A percentile compares a stretch with the other conserved stretches of the same genome.
Evolutionary conservation across 2,888 invertebrate species (phyloP).

Genomic region (Troilus luridus): DNA sequence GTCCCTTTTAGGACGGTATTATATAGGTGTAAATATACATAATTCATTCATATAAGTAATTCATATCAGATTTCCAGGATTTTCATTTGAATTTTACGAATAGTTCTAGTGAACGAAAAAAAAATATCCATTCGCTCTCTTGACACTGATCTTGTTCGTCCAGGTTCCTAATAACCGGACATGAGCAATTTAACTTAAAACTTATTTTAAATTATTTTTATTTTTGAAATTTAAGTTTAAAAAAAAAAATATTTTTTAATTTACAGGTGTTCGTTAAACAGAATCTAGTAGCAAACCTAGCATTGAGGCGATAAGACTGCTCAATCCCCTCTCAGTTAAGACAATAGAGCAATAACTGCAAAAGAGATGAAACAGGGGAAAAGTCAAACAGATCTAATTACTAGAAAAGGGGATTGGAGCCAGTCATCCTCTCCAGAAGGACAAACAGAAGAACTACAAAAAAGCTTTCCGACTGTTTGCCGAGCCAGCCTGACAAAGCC

Average conservation of each 20-base stretch:
- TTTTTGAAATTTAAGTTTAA: neutral
- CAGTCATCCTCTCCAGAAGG: slow-evolving; percentile 22
- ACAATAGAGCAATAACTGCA: neutral
- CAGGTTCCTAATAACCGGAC: too few species aligned
- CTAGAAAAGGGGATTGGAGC: slow-evolving; percentile 37
- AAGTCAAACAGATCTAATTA: slow-evolving; percentile 46
- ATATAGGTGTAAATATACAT: too few species aligned
- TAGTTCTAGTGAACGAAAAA: too few species aligned
- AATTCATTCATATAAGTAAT: too few species aligned
- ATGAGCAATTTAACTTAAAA: too few species aligned
- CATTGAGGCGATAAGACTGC: neutral
- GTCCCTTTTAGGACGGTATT: too few species aligned
- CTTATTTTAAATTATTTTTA: too few species aligned
- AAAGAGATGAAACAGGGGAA: neutral
- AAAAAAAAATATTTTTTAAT: neutral
- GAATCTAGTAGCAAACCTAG: neutral
- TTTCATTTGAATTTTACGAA: too few species aligned
- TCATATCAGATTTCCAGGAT: too few species aligned
- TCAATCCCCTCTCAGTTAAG: neutral
- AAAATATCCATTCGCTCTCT: too few species aligned
- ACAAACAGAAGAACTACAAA: slow-evolving; percentile 39
- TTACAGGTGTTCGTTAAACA: neutral
- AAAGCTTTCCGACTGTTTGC: slow-evolving; percentile 47
- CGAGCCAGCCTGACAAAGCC: slow-evolving; percentile 3
- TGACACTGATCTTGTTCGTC: too few species aligned